phyloP scores from a whole-genome alignment of 2,888 invertebrate genomes.

The Protophormia terraenovae region DNA sequence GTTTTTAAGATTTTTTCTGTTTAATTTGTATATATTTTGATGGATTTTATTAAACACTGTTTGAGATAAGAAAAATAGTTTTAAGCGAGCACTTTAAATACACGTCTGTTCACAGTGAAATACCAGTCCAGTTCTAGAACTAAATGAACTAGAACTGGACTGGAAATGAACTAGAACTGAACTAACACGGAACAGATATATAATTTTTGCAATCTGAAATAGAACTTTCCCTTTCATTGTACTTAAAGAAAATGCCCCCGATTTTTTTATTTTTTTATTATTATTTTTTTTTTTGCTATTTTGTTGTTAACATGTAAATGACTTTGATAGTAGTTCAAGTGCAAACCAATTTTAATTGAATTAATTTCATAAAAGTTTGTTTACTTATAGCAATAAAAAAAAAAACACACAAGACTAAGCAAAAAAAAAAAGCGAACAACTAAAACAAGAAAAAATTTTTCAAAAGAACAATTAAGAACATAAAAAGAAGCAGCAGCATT shows the following conservation, averaged over 20 bases:
- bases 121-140: too few species aligned
- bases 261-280: neutral
- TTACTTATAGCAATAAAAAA: slow-evolving; percentile 34
- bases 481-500: neutral
- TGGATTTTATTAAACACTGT: too few species aligned
- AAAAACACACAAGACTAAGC: neutral
- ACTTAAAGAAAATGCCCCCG: neutral
- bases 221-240: neutral
- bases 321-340: slow-evolving; percentile 52
- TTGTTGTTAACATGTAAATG: neutral
- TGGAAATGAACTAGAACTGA: too few species aligned
- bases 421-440: neutral
- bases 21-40: too few species aligned
- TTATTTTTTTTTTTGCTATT: neutral
- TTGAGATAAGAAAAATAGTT: too few species aligned
- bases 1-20: too few species aligned
- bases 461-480: neutral
- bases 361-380: slow-evolving; percentile 46
- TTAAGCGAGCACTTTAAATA: too few species aligned
- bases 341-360: slow-evolving; percentile 61
- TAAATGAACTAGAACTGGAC: too few species aligned
- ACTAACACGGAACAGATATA: too few species aligned
- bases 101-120: too few species aligned
- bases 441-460: neutral
- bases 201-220: too few species aligned